phyloP scores from a whole-genome alignment of 2,888 invertebrate species.

The Limnephilus marmoratus region DNA sequence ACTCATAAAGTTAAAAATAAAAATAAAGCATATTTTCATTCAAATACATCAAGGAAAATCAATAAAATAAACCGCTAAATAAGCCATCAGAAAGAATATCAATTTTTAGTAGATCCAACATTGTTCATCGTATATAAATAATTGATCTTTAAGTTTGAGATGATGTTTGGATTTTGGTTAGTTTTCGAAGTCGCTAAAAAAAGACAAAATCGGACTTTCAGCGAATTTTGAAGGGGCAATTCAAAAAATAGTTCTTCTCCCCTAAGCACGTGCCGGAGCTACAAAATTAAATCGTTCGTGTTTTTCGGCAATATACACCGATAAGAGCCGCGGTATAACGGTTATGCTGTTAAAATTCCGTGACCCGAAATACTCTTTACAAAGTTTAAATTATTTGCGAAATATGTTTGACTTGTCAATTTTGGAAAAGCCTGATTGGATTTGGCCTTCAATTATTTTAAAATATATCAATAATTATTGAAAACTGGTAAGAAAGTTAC shows the following conservation, averaged over 20 bases:
- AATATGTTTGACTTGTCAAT: not conserved
- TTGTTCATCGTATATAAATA: too few relatives aligned
- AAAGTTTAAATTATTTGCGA: not conserved
- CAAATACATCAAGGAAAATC: too few relatives aligned
- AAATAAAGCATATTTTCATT: too few relatives aligned
- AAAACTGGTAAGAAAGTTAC: not conserved
- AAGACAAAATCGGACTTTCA: not conserved
- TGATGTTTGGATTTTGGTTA: not conserved
- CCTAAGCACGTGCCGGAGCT: not conserved
- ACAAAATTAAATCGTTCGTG: not conserved
- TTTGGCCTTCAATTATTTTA: not conserved
- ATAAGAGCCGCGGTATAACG: not conserved
- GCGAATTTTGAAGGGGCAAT: not conserved
- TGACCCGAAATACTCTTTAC: not conserved
- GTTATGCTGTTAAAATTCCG: not conserved
- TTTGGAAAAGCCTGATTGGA: not conserved
- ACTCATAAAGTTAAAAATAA: too few relatives aligned
- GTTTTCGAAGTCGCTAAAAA: not conserved
- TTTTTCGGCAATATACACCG: not conserved
- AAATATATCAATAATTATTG: not conserved
- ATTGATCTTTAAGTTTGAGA: too few relatives aligned
- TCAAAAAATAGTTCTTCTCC: not conserved
- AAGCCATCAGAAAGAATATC: too few relatives aligned
- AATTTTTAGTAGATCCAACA: too few relatives aligned
- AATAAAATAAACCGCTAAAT: too few relatives aligned